Conservation (phyloP, 2,888 invertebrate species). For the Labia minor region DNA sequence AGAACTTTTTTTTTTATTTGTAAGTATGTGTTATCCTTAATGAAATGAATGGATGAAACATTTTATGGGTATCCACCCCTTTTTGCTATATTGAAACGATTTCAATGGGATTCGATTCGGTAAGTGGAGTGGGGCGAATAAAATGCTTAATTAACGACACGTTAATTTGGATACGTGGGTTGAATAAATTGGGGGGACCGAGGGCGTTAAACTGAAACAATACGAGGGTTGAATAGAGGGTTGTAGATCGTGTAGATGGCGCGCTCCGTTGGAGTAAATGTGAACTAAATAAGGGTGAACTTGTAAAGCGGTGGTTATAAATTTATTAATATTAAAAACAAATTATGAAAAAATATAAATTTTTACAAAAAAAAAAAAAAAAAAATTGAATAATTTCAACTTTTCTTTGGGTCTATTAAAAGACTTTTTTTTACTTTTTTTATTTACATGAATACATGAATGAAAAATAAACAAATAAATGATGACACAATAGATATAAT, state of each 20-base stretch:
- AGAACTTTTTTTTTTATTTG: too few species aligned
- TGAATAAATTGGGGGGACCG: too few species aligned
- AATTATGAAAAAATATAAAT: too few species aligned
- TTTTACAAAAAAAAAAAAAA: too few species aligned
- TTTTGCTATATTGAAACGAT: not conserved
- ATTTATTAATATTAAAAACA: not conserved
- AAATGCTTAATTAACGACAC: slow-evolving; percentile 13
- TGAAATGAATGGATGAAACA: not conserved
- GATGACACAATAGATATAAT: too few species aligned
- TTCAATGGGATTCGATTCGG: not conserved
- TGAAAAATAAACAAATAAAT: too few species aligned
- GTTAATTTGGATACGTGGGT: not conserved
- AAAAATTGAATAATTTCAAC: too few species aligned
- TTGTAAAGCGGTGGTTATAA: not conserved
- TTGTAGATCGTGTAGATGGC: not conserved
- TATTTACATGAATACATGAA: too few species aligned
- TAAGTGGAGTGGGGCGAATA: not conserved
- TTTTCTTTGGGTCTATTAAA: too few species aligned
- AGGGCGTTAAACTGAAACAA: not conserved
- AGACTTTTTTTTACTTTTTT: too few species aligned
- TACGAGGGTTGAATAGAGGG: not conserved
- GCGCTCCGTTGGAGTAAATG: not conserved
- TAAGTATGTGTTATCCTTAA: not conserved
- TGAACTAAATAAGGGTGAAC: not conserved
- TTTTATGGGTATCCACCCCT: not conserved